Evolutionary conservation across 2,888 invertebrate genomes (phyloP), one percentile per base, ranked within the genome.

Genomic region (Griposia aprilina): DNA sequence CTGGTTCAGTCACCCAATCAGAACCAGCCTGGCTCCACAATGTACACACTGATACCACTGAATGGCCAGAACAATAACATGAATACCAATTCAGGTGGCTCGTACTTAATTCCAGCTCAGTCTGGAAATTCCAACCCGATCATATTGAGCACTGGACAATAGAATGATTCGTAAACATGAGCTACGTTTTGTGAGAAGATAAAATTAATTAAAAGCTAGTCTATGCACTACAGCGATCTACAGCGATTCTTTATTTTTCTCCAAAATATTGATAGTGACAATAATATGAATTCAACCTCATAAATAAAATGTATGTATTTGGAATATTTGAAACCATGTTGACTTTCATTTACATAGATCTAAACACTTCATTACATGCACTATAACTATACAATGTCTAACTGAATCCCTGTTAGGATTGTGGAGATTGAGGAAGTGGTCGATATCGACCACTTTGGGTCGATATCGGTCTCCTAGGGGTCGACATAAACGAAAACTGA

Each of bases 41-140:
- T 92, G 3, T 92, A 90, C 76, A 88, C 91, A 0, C 74, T 93
- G 26, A 87, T 92, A 63, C 94, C 94, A 26, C 20, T 91, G 48
- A 91, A 88, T 82, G 78, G 75, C 17, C 83, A 79, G 60, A 84
- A 59, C 50, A 80, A 72, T 60, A 68, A n/a, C 59, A 30, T 70
- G 2, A 87, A 88, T 30, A 30, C 60, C 5, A 81, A 85, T 60
- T 17, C 75, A 41, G 80, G 76, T 36, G 67, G 77, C 23, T 84
- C 84, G 10, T 82, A 81, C 48, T 17, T 87, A 11, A 62, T 87
- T 66, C 86, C 88, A n/a, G 66, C 80, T 3, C 84, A 82, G 59
- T 57, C 81, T 52, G 78, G 74, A 30, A 82, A 41, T 52, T 74
- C 83, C n/a, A 82, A 80, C 60, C 78, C 80, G 10, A 69, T 85